phyloP scores from a whole-genome alignment of 2,113 vertebrate genomes.

The Nipponia nippon region DNA sequence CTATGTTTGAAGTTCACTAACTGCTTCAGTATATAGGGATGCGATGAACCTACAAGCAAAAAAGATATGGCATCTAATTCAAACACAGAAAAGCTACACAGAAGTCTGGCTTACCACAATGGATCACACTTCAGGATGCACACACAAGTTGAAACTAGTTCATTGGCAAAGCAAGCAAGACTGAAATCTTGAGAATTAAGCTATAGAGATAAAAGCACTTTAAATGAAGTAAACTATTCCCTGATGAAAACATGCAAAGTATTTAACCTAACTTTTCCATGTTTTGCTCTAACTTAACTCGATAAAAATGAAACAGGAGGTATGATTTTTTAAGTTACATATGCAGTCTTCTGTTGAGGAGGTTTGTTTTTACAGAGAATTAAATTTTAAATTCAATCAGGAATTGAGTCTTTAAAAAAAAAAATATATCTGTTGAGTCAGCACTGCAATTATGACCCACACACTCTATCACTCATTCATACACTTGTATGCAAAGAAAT shows the following conservation, averaged over 20 bases:
- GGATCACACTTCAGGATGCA: neutral
- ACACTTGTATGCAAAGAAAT: neutral
- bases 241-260: too few relatives aligned
- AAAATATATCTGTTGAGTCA: neutral
- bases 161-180: neutral
- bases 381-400: neutral
- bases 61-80: neutral
- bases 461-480: neutral
- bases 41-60: neutral
- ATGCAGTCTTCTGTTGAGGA: neutral
- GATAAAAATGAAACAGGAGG: neutral
- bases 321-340: neutral
- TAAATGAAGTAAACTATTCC: neutral
- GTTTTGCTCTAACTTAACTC: neutral
- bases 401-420: neutral
- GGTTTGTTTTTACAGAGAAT: neutral
- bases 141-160: neutral
- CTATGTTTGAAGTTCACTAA: neutral
- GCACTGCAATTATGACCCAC: neutral
- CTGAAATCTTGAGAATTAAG: neutral
- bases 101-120: neutral
- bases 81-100: neutral
- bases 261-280: neutral
- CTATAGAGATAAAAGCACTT: neutral
- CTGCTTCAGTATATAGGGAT: neutral